Conservation (phyloP, 2,113 vertebrate species). For the Scophthalmus maximus region DNA sequence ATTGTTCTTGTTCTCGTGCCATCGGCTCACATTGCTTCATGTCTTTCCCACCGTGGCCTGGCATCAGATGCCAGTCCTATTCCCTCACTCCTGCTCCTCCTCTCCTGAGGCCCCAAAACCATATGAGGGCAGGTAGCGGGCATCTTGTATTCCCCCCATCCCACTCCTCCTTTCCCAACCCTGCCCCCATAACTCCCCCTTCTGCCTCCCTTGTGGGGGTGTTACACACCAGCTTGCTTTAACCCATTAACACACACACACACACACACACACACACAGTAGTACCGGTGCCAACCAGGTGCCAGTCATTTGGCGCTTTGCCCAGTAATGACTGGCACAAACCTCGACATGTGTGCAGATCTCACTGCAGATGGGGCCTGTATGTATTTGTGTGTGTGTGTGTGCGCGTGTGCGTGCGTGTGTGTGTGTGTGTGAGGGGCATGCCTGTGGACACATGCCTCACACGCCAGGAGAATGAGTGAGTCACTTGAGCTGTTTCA, state of each 20-base stretch:
- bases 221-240: conserved; percentile 20
- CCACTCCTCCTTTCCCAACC: too few species aligned
- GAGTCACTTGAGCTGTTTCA: conserved; percentile 52
- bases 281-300: conserved; percentile 45
- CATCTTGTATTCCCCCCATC: conserved; percentile 32
- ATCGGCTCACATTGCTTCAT: conserved; percentile 13
- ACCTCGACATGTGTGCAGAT: conserved; percentile 32
- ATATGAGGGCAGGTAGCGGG: conserved; percentile 49
- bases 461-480: conserved; percentile 63
- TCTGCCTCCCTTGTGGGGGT: conserved; percentile 15
- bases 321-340: conserved; percentile 63
- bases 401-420: background rate
- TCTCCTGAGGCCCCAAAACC: conserved; percentile 28
- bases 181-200: background rate
- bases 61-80: conserved; percentile 11
- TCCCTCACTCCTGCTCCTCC: conserved; percentile 7
- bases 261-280: conserved; percentile 28
- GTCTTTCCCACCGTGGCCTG: conserved; percentile 14
- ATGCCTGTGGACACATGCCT: conserved; percentile 42
- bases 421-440: background rate
- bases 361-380: conserved; percentile 36
- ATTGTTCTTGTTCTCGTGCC: background rate
- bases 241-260: conserved; percentile 9
- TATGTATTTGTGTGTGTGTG: conserved; percentile 16
- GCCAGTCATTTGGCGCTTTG: conserved; percentile 51